phyloP scores from a whole-genome alignment of 1,140 invertebrate genomes.

The Pseudoatta argentina region DNA sequence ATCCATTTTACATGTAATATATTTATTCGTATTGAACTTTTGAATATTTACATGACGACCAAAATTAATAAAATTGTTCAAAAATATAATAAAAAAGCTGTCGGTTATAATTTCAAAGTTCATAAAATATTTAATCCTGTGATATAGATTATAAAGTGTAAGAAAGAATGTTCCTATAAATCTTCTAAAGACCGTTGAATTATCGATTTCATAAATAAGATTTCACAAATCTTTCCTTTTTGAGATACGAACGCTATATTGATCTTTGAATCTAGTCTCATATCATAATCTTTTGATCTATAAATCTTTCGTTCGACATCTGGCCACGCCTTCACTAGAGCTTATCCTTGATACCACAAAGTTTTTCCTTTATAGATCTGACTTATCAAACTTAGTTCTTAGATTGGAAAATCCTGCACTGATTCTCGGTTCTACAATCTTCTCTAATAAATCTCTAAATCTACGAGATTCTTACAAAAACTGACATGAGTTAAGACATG shows the following conservation, averaged over 20 bases:
- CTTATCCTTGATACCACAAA: slow-evolving; percentile 54
- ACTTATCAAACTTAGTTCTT: slow-evolving; percentile 18
- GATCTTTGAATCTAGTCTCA: slow-evolving; percentile 9
- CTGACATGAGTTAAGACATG: neutral
- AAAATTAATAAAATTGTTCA: neutral
- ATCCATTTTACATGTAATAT: neutral
- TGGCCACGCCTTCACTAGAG: slow-evolving; percentile 21
- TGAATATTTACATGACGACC: neutral
- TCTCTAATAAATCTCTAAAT: slow-evolving; percentile 16
- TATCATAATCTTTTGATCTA: slow-evolving; percentile 47
- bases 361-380: slow-evolving; percentile 3
- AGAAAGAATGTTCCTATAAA: neutral
- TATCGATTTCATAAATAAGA: neutral
- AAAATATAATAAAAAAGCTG: neutral
- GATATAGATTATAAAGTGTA: neutral
- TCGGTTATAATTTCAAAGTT: neutral
- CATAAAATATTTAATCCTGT: neutral
- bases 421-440: slow-evolving; percentile 8
- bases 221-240: slow-evolving; percentile 7
- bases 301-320: slow-evolving; percentile 34
- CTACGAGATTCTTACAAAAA: slow-evolving; percentile 4
- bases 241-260: neutral
- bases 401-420: slow-evolving; percentile 9
- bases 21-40: too few species aligned
- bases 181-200: neutral